Evolutionary conservation across 35 echinoderm and acorn worm genomes (phyloP), one percentile per base, ranked within the genome.

Genomic region (Acanthaster planci): DNA sequence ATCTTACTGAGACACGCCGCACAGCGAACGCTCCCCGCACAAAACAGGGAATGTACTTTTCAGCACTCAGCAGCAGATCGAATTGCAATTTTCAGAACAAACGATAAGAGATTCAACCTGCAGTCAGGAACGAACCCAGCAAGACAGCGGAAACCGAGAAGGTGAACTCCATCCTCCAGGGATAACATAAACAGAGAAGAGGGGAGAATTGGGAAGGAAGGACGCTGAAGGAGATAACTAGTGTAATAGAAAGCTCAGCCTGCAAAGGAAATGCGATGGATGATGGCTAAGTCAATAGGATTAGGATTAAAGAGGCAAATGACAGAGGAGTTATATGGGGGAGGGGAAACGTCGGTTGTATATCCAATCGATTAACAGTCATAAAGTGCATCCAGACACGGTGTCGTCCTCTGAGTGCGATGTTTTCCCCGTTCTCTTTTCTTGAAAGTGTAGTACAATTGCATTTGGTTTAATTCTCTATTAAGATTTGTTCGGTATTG

Each of bases 321-420:
- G 42, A 47, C 42, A 47, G 42, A 72, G 26, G 30, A 3, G 64
- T 19, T 59, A 26, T 26, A 59, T 31, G 22, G 29, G 18, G 64
- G n/a, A 72, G 30, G 64, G 23, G 64, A 72, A 72, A 34, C 0
- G 64, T 7, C 26, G 26, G 64, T 36, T 72, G 64, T 72, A 9
- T 72, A 31, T 34, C 64, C 34, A 72, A 72, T 72, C 64, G 64
- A 72, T 72, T 26, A 26, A 21, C 34, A 72, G 64, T 72, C 64
- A 26, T 34, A 72, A 72, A 72, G 64, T 72, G 64, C 64, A 72
- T 29, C 64, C 34, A 47, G 42, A 47, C 64, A 14, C 64, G 64
- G 8, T 15, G 12, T n/a, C 23, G 59, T 72, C 64, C 30, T 72
- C 34, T 21, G 64, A 72, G 26, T 72, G 26, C 14, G 64, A 72